Conservation (phyloP, 2,888 invertebrate genomes). For the Neoitamus cyanurus region DNA sequence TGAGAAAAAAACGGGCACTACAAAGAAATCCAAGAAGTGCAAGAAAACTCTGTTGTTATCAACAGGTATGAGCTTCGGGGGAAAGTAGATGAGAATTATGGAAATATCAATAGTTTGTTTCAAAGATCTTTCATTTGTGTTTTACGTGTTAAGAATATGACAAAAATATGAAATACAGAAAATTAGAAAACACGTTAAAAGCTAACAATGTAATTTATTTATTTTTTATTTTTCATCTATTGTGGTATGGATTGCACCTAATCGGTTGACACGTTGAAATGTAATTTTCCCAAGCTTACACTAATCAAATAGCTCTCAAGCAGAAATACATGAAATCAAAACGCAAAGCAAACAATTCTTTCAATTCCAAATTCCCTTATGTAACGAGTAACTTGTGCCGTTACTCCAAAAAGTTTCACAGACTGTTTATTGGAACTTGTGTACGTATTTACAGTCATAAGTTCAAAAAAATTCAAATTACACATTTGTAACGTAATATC, state of each 20-base stretch:
- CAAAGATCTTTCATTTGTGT: neutral
- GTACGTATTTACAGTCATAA: too few relatives aligned
- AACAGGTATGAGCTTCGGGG: conserved; percentile 69
- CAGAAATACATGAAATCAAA: neutral
- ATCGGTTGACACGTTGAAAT: neutral
- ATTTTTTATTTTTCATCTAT: neutral
- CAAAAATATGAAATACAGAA: neutral
- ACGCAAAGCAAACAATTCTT: neutral
- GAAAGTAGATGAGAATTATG: conserved; percentile 53
- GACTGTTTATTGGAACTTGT: too few relatives aligned
- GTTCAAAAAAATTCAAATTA: too few relatives aligned
- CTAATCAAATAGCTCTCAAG: neutral
- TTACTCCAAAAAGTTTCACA: too few relatives aligned
- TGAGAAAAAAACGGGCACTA: conserved; percentile 61
- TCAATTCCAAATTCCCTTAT: neutral
- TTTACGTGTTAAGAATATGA: neutral
- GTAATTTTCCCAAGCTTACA: neutral
- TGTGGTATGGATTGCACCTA: neutral
- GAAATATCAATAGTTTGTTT: neutral
- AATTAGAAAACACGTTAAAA: neutral
- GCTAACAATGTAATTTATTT: neutral
- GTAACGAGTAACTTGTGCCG: too few relatives aligned
- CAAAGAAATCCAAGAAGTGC: conserved; percentile 75
- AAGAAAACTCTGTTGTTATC: conserved; percentile 82
- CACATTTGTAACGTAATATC: too few relatives aligned